Evolutionary conservation across 2,888 invertebrate species (phyloP).

Genomic region (Andrena fulva): DNA sequence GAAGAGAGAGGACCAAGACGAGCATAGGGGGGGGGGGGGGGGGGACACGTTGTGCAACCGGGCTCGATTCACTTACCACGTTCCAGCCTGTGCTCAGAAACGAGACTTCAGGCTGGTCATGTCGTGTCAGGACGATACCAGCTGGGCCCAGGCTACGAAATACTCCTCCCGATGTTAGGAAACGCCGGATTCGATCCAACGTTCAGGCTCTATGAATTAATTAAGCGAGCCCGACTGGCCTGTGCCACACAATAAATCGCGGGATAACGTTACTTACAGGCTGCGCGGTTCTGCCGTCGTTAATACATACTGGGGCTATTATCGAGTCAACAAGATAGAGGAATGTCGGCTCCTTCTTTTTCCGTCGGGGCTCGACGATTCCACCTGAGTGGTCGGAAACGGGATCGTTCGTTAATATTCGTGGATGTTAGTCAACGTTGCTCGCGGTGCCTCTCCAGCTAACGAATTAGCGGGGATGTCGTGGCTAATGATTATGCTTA

Average conservation of each 20-base stretch:
- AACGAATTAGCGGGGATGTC: conserved; percentile 11
- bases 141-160: conserved; percentile 19
- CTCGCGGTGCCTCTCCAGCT: neutral
- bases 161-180: conserved; percentile 22
- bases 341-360: neutral
- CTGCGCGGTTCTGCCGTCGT: neutral
- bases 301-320: conserved; percentile 1
- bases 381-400: conserved; percentile 12
- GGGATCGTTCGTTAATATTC: neutral
- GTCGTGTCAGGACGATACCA: conserved; percentile 39
- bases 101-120: conserved; percentile 51
- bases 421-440: neutral
- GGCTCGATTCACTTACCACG: conserved; percentile 74
- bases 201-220: conserved; percentile 31
- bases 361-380: neutral
- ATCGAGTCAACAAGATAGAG: neutral
- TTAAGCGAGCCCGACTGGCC: neutral
- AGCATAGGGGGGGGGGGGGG: conserved; percentile 23
- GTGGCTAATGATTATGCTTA: conserved; percentile 2
- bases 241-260: conserved; percentile 14
- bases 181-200: neutral
- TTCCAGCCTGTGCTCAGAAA: conserved; percentile 53
- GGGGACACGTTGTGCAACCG: conserved; percentile 70
- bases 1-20: conserved; percentile 10
- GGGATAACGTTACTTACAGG: conserved; percentile 13